Evolutionary conservation across 2,888 invertebrate genomes (phyloP), one percentile per base, ranked within the genome.

Genomic region (Epinotia nisella): DNA sequence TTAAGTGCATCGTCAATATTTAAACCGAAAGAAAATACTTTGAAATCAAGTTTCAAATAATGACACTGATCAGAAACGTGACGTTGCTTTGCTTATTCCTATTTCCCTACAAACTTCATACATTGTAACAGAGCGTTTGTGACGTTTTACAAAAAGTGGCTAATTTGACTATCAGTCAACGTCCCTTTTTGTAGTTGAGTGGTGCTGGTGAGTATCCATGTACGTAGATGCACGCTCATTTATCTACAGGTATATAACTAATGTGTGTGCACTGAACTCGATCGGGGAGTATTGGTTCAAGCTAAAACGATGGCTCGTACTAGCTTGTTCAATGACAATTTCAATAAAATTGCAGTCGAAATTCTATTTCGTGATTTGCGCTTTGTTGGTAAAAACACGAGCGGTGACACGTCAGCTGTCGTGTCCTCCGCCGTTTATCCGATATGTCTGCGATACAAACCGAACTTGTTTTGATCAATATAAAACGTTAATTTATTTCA

Each of bases 341-440:
- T 67, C 67, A 61, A 62, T 72, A 53, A 62, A 62, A 72, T 68
- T 72, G 72, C 67, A 56, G 35, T 67, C 49, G 39, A 55, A 72
- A 67, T 68, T 67, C 56, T 68, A 56, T 62, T 68, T 62, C 72
- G 70, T 62, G 70, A 68, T 72, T 72, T 68, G 49, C 56, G 56
- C 61, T 68, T 56, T 29, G 62, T 61, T 67, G 29, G 67, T 68
- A 68, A 24, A 62, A 72, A 55, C 55, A 66, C 61, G 65, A 56
- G 21, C 17, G n/a, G 55, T 24, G 67, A 68, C 72, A 72, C 72
- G 67, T 72, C 72, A 72, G 51, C 61, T 72, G 24, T 72, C 72
- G 72, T 72, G 72, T 15, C 62, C 17, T 35, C 24, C n/a, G 56
- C 61, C 61, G 56, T 67, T 71, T 66, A 45, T 71, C 17, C 39